A percentile compares a stretch with the other conserved stretches of the same genome.
Evolutionary conservation across 92 coral and sea anemone species (phyloP).

Genomic region (Nematostella vectensis): DNA sequence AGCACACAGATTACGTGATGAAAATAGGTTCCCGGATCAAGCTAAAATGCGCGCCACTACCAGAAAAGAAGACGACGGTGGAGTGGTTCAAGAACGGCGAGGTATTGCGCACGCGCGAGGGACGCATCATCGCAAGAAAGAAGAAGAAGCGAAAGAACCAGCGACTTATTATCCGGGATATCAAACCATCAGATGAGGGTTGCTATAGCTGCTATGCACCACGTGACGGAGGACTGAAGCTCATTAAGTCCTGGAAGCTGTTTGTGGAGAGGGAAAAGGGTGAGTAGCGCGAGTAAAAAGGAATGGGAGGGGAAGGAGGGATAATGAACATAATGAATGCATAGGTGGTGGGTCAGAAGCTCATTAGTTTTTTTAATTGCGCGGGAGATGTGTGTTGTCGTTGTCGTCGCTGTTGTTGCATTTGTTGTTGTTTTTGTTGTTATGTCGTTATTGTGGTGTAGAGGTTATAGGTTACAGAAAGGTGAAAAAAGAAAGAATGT

Average conservation of each 20-base stretch:
- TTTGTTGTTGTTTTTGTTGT: no score
- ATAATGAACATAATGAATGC: no score
- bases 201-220: conserved; percentile 4
- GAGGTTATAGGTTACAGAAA: no score
- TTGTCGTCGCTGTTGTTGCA: no score
- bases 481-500: no score
- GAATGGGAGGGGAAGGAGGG: no score
- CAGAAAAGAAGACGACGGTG: conserved; percentile 3
- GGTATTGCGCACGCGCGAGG: background rate
- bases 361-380: no score
- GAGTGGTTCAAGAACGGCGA: conserved; percentile 4
- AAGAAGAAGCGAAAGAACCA: conserved; percentile 1
- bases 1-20: background rate
- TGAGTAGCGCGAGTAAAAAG: no score
- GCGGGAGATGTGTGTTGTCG: no score
- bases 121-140: conserved; percentile 1
- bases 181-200: background rate
- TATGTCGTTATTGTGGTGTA: no score
- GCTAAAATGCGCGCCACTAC: background rate
- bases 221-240: background rate
- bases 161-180: background rate
- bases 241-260: conserved; percentile 2
- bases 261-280: background rate
- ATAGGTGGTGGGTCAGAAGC: no score
- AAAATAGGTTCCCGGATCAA: background rate